Conservation (phyloP, 1,140 invertebrate genomes). For the Hylaeus anthracinus region DNA sequence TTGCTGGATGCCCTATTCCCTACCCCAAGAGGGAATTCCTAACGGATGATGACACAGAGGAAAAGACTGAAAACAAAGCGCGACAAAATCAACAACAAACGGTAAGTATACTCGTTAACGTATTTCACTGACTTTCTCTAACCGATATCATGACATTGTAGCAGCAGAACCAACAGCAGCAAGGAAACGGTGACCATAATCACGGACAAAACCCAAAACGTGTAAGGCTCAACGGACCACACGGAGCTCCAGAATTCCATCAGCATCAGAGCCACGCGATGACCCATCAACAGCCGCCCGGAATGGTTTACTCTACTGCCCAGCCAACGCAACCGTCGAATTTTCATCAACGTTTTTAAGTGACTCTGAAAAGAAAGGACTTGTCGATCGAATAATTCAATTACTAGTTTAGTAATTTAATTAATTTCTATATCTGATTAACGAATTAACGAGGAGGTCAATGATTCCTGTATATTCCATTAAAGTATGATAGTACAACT, state of each 20-base stretch:
- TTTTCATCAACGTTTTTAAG: constrained; percentile 79
- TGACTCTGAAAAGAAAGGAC: constrained; percentile 1
- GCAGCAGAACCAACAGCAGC: constrained; percentile 80
- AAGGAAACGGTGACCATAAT: constrained; percentile 80
- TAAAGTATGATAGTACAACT: constrained; percentile 60
- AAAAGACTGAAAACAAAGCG: constrained; percentile 93
- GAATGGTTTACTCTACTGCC: constrained; percentile 79
- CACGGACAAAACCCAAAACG: constrained; percentile 82
- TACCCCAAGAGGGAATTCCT: constrained; percentile 99
- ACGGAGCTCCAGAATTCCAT: constrained; percentile 79
- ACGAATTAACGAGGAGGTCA: constrained; percentile 31
- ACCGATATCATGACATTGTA: constrained; percentile 52
- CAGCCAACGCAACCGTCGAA: constrained; percentile 78
- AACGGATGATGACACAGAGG: constrained; percentile 98
- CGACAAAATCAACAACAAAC: constrained; percentile 88
- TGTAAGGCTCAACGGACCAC: constrained; percentile 81
- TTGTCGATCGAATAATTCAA: constrained; percentile 24
- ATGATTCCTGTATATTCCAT: constrained; percentile 61
- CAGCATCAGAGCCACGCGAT: constrained; percentile 79
- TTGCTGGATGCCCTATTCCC: constrained; percentile 96
- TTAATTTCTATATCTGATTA: constrained; percentile 39
- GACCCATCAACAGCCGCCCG: constrained; percentile 78
- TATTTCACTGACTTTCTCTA: background rate
- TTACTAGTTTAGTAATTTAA: constrained; percentile 50
- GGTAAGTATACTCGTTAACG: constrained; percentile 62